Conservation (phyloP, 35 echinoderm and acorn worm genomes). For the Strongylocentrotus purpuratus region DNA sequence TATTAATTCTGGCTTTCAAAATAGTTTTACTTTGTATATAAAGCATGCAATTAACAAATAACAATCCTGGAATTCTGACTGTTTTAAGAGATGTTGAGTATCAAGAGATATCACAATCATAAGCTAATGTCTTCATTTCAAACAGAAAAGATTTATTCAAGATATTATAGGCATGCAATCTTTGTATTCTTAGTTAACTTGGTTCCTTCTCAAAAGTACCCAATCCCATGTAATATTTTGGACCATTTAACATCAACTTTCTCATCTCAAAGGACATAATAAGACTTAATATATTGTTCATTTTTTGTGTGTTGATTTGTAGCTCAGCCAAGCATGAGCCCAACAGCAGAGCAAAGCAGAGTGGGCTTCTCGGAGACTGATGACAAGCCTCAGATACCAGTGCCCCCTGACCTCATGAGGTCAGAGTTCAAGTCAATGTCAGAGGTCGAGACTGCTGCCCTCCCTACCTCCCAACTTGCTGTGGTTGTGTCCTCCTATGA, state of each 20-base stretch:
- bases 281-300: not conserved
- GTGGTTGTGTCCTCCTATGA: conserved; percentile 91
- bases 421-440: conserved; percentile 68
- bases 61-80: no score
- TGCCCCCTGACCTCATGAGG: conserved; percentile 80
- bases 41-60: no score
- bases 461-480: conserved; percentile 87
- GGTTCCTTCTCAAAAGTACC: not conserved
- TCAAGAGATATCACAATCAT: no score
- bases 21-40: no score
- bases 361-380: conserved; percentile 93
- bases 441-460: conserved; percentile 87
- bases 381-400: conserved; percentile 78
- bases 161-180: not conserved
- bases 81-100: no score
- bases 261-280: not conserved
- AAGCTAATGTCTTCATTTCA: no score
- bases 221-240: no score
- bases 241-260: not conserved
- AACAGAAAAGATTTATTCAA: not conserved
- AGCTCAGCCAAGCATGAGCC: conserved; percentile 13
- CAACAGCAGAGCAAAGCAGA: conserved; percentile 61
- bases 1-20: no score
- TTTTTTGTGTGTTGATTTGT: not conserved
- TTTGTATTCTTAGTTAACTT: not conserved